phyloP scores from a whole-genome alignment of 2,113 vertebrate species.

The Rhabdornis inornatus region DNA sequence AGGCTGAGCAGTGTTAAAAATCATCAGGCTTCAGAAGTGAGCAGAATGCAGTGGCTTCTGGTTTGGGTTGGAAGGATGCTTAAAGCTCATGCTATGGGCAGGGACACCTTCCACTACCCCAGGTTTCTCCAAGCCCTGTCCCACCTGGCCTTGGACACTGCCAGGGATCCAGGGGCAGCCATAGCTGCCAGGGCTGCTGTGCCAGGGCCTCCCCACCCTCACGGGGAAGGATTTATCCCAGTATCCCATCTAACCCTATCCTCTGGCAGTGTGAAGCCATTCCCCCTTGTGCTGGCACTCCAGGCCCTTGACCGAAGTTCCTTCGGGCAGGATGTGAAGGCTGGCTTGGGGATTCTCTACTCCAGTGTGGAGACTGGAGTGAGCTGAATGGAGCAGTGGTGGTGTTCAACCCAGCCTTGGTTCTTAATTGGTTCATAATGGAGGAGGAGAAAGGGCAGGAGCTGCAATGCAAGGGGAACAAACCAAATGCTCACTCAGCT shows the following conservation, averaged over 20 bases:
- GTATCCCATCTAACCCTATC: neutral
- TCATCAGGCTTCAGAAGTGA: neutral
- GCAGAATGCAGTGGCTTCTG: neutral
- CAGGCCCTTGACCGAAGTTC: neutral
- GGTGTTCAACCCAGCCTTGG: neutral
- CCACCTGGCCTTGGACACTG: neutral
- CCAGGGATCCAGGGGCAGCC: neutral
- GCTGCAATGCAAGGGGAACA: neutral
- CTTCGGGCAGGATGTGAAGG: neutral
- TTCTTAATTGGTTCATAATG: rapidly evolving
- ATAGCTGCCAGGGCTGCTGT: neutral
- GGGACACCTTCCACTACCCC: too few species aligned
- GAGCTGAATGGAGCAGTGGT: neutral
- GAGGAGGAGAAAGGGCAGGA: neutral
- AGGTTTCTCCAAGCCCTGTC: rapidly evolving
- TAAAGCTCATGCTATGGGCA: neutral
- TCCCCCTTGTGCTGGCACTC: neutral
- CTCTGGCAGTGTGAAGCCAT: neutral
- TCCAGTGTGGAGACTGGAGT: too few species aligned
- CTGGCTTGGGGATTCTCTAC: rapidly evolving
- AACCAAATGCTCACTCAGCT: neutral
- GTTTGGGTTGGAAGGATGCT: neutral
- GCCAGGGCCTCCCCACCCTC: neutral
- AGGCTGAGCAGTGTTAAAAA: neutral
- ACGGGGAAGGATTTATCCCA: neutral